A percentile compares a stretch with the other conserved stretches of the same genome.
phyloP scores from a whole-genome alignment of 2,888 invertebrate genomes.

The Callyntrura sp. region DNA sequence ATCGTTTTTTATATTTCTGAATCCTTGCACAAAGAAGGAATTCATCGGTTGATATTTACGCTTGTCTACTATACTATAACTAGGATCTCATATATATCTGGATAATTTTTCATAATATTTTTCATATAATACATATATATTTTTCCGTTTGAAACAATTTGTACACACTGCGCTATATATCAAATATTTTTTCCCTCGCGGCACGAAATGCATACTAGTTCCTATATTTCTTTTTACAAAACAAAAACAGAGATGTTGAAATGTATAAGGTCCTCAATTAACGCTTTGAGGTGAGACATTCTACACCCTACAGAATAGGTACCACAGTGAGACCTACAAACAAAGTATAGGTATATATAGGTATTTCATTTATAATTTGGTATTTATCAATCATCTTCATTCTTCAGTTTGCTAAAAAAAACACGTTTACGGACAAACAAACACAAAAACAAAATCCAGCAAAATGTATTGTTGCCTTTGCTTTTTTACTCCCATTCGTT shows the following conservation, averaged over 20 bases:
- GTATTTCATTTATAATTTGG: background rate
- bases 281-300: background rate
- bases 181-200: background rate
- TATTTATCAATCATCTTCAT: background rate
- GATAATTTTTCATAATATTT: constrained; percentile 22
- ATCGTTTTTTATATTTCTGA: constrained; percentile 22
- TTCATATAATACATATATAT: constrained; percentile 42
- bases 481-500: no score
- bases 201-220: no score
- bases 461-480: no score
- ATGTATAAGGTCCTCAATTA: background rate
- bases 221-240: background rate
- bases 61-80: constrained; percentile 40
- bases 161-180: constrained; percentile 68
- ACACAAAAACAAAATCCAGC: no score
- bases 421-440: no score
- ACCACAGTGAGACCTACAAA: no score
- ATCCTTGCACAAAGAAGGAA: background rate
- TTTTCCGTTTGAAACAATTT: constrained; percentile 51
- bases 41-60: background rate
- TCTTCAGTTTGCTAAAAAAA: no score
- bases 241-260: background rate
- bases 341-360: no score
- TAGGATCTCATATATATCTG: constrained; percentile 55
- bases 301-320: constrained; percentile 1